A percentile compares a stretch with the other conserved stretches of the same genome.
phyloP scores from a whole-genome alignment of 35 echinoderm and acorn worm genomes.

The Chiridota heheva region DNA sequence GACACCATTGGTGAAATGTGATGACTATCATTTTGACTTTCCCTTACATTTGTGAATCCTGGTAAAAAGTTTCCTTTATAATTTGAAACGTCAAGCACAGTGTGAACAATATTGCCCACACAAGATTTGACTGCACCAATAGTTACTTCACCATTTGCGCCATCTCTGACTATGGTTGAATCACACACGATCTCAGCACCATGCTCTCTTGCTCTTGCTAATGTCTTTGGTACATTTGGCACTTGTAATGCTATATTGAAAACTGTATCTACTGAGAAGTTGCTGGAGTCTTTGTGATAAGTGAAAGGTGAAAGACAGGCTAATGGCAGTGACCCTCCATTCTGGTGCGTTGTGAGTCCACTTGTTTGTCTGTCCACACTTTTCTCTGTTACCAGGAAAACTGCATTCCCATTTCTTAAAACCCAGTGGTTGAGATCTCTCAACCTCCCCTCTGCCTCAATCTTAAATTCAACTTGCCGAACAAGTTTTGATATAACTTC shows the following conservation, averaged over 20 bases:
- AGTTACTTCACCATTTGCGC: constrained; percentile 30
- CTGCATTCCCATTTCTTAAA: constrained; percentile 60
- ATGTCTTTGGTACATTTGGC: constrained; percentile 50
- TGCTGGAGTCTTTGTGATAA: not conserved
- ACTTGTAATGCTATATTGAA: constrained; percentile 92
- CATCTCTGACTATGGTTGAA: constrained; percentile 40
- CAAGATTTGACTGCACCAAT: constrained; percentile 75
- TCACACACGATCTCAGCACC: constrained; percentile 65
- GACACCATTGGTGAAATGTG: not conserved
- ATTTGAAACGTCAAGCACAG: constrained; percentile 60
- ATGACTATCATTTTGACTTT: not conserved
- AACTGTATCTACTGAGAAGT: constrained; percentile 47
- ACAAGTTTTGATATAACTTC: constrained; percentile 62
- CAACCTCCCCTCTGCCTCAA: constrained; percentile 71
- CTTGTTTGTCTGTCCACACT: not conserved
- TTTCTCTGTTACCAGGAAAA: constrained; percentile 71
- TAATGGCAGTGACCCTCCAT: not conserved
- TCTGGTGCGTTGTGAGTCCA: not conserved
- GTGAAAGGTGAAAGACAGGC: not conserved
- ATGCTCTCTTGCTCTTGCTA: constrained; percentile 43
- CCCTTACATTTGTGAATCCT: constrained; percentile 33
- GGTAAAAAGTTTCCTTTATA: constrained; percentile 85
- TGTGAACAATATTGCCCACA: constrained; percentile 89
- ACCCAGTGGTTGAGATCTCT: constrained; percentile 74
- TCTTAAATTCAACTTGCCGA: constrained; percentile 68